These are phyloP conservation scores for Sinocyclocheilus anophthalmus DNA, from an alignment of 2,113 vertebrate genomes.

Conservation along the genomic window DNA sequence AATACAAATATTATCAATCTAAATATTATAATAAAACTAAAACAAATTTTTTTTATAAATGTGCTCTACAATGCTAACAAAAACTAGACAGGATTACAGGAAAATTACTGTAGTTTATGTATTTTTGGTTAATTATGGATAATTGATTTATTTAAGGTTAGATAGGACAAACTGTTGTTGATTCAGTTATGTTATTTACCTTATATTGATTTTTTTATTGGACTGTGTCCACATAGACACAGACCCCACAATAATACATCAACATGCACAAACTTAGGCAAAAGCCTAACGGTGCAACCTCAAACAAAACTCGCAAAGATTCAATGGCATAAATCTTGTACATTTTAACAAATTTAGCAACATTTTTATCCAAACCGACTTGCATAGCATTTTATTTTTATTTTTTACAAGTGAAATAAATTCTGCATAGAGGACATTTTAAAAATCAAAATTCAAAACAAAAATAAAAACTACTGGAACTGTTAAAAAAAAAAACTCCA, in stretches of 20 bases:
- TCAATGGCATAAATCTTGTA: neutral
- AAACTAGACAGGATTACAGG: neutral
- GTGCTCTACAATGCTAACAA: neutral
- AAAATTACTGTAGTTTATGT: neutral
- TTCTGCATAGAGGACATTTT: neutral
- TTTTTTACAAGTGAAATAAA: neutral
- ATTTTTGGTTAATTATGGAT: neutral
- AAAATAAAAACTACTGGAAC: neutral
- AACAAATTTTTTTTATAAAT: neutral
- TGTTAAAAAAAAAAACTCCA: neutral
- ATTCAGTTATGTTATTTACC: no score
- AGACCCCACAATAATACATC: neutral
- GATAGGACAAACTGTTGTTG: no score
- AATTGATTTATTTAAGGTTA: neutral
- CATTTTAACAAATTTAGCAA: neutral
- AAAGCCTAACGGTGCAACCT: neutral
- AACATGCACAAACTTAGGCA: no score
- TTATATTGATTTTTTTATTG: neutral
- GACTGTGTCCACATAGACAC: neutral
- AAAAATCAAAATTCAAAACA: neutral
- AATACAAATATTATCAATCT: neutral
- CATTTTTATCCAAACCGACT: neutral
- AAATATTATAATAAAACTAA: neutral
- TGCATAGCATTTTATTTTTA: neutral
- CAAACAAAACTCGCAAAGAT: neutral